These are phyloP conservation scores for Philereme vetulata DNA, from an alignment of 2,888 invertebrate species.

Conservation along the genomic window DNA sequence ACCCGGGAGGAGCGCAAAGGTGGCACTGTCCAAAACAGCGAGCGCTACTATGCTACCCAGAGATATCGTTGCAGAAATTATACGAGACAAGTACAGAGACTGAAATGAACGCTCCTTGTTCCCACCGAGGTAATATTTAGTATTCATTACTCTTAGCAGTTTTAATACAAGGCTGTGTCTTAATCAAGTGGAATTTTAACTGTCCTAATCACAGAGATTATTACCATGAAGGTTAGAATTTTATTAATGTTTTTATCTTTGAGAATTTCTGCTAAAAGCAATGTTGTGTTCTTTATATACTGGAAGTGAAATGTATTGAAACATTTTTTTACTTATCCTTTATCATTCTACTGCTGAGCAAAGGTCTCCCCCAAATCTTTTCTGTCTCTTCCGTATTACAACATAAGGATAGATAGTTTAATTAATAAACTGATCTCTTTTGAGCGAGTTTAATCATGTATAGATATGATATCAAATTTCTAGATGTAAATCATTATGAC, in stretches of 20 bases:
- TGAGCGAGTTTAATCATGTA: no score
- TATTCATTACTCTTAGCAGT: constrained; percentile 4
- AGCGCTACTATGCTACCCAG: constrained; percentile 76
- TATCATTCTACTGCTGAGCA: no score
- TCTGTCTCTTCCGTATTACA: no score
- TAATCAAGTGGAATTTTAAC: constrained; percentile 1
- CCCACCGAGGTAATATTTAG: constrained; percentile 2
- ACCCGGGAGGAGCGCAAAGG: constrained; percentile 71
- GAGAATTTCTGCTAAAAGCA: no score
- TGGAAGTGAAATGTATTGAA: no score
- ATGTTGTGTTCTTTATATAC: no score
- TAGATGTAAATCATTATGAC: no score
- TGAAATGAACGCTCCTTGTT: constrained; percentile 6
- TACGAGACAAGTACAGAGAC: constrained; percentile 68
- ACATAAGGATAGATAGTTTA: no score
- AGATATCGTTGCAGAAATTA: constrained; percentile 76
- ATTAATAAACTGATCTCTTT: no score
- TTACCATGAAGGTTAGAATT: constrained; percentile 12
- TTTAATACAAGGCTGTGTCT: constrained; percentile 11
- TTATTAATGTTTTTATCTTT: not conserved
- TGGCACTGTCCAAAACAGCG: constrained; percentile 71
- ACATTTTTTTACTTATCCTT: no score
- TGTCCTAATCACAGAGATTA: constrained; percentile 1
- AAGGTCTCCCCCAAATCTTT: no score
- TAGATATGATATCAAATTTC: no score